Conservation (phyloP, 2,113 vertebrate species). For the Mormyrus lacerda region DNA sequence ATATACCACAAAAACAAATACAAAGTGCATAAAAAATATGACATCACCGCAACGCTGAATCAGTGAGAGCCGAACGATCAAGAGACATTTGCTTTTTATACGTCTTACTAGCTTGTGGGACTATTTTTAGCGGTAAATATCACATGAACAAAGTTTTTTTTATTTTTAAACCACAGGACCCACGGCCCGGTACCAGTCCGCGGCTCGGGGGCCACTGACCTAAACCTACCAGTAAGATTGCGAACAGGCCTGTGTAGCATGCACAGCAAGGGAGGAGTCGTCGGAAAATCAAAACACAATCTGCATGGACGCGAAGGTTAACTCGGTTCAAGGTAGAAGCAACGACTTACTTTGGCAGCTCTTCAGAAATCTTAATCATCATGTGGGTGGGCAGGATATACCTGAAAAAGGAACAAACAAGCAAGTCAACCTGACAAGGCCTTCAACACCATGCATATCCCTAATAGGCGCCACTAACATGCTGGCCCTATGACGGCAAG, state of each 20-base stretch:
- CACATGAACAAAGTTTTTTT: too few relatives aligned
- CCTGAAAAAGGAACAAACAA: conserved; percentile 51
- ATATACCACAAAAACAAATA: too few relatives aligned
- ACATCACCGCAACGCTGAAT: too few relatives aligned
- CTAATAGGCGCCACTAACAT: neutral
- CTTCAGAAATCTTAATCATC: conserved; percentile 86
- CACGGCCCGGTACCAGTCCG: too few relatives aligned
- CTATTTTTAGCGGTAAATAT: too few relatives aligned
- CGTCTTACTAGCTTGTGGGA: too few relatives aligned
- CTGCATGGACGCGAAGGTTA: neutral
- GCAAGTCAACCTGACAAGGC: conserved; percentile 9
- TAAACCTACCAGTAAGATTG: neutral
- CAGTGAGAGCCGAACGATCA: too few relatives aligned
- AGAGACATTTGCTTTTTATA: too few relatives aligned
- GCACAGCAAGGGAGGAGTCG: neutral
- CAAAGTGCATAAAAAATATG: too few relatives aligned
- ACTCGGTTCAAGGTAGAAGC: neutral
- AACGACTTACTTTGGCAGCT: conserved; percentile 82
- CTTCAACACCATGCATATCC: neutral
- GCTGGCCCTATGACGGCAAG: neutral
- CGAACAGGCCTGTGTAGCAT: neutral
- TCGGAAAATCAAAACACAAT: neutral
- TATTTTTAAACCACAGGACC: too few relatives aligned
- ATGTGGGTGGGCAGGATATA: conserved; percentile 92
- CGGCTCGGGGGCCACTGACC: too few relatives aligned